These are phyloP conservation scores for Sinodicranocentrus sp. DNA, from an alignment of 2,888 invertebrate species.

Conservation along the genomic window DNA sequence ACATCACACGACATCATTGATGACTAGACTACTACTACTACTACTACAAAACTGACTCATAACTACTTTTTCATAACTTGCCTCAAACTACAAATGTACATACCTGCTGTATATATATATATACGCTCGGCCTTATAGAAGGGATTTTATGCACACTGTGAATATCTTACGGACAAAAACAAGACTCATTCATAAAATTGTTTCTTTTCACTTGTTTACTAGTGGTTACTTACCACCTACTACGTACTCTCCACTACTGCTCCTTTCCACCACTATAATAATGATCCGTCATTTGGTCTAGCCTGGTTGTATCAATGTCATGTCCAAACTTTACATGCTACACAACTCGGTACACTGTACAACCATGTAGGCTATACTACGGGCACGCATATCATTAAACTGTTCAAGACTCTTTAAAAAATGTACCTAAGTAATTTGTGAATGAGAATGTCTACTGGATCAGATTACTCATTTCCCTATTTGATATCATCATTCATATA, in stretches of 20 bases:
- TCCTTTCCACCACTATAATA: conserved; percentile 28
- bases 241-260: not conserved
- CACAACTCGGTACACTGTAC: no score
- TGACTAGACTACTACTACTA: not conserved
- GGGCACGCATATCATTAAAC: conserved; percentile 10
- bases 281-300: conserved; percentile 56
- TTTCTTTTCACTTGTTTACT: conserved; percentile 31
- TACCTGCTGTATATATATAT: not conserved
- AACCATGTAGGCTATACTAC: not conserved
- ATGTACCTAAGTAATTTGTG: not conserved
- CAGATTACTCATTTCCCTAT: conserved; percentile 11
- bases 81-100: not conserved
- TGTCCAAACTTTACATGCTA: conserved; percentile 2
- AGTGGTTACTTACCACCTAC: conserved; percentile 8
- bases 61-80: not conserved
- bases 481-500: no score
- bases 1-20: not conserved
- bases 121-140: not conserved
- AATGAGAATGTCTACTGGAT: not conserved
- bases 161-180: conserved; percentile 20
- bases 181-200: conserved; percentile 59
- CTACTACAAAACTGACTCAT: not conserved
- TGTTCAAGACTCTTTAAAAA: conserved; percentile 12
- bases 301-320: conserved; percentile 3
- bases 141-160: conserved; percentile 10